phyloP scores from a whole-genome alignment of 2,797 vertebrate species.

The Myotis findleyi region DNA sequence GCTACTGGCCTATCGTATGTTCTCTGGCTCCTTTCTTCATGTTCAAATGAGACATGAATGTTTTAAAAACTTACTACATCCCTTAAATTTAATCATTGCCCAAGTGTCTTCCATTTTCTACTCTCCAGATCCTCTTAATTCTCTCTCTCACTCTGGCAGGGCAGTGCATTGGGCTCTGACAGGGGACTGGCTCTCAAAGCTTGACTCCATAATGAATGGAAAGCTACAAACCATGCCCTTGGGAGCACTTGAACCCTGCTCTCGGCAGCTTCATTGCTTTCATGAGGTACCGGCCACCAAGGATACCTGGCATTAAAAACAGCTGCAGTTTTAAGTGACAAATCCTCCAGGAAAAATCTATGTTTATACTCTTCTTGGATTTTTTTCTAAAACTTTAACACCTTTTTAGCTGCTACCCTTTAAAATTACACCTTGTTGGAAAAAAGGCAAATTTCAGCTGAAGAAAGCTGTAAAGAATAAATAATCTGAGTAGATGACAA shows the following conservation, averaged over 20 bases:
- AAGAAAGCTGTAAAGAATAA: background rate
- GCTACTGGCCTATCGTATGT: background rate
- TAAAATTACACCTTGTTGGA: conserved; percentile 1
- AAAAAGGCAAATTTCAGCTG: background rate
- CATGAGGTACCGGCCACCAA: conserved; percentile 63
- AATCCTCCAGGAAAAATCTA: conserved; percentile 73
- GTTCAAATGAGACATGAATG: background rate
- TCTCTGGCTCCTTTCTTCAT: background rate
- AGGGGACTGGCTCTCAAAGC: background rate
- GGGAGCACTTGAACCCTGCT: conserved; percentile 63
- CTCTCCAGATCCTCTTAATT: background rate
- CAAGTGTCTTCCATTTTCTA: background rate
- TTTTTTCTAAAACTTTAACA: conserved; percentile 51
- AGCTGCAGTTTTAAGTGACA: conserved; percentile 53
- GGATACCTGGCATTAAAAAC: conserved; percentile 69
- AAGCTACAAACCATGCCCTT: conserved; percentile 63
- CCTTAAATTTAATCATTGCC: background rate
- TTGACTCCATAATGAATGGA: conserved; percentile 67
- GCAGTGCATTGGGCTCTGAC: background rate
- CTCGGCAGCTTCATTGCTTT: background rate
- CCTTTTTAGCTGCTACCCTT: background rate
- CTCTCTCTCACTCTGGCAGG: background rate
- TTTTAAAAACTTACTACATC: background rate
- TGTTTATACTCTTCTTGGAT: conserved; percentile 39
- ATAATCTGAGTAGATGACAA: background rate